Evolutionary conservation across 2,113 vertebrate species (phyloP).

Genomic region (Etia nguti): DNA sequence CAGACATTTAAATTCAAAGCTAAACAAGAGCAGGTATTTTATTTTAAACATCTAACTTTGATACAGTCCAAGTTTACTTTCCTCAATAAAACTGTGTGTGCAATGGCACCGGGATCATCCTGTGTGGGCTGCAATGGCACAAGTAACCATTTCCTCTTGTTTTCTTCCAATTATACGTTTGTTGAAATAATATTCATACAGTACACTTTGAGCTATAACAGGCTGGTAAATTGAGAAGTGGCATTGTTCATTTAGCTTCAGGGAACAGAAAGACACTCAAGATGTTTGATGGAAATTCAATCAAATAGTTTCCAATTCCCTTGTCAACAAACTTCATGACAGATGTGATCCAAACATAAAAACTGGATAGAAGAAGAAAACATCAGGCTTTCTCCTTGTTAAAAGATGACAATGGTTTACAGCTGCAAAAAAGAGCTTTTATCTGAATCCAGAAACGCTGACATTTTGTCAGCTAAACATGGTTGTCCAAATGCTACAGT

Average conservation of each 20-base stretch:
- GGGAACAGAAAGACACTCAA: neutral
- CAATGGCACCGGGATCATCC: neutral
- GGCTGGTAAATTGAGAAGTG: neutral
- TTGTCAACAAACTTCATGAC: conserved; percentile 27
- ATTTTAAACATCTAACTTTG: neutral
- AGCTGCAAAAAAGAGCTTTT: conserved; percentile 15
- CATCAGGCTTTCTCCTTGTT: neutral
- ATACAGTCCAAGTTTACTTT: neutral
- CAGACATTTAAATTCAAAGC: conserved; percentile 1
- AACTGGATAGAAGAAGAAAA: conserved; percentile 31
- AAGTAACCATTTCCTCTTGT: conserved; percentile 6
- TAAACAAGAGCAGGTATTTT: neutral
- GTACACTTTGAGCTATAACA: neutral
- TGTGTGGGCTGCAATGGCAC: neutral
- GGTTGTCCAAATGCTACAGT: neutral
- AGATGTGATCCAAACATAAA: conserved; percentile 28
- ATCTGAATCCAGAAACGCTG: conserved; percentile 21
- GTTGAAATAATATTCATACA: conserved; percentile 14
- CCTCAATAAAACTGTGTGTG: neutral
- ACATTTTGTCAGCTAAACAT: neutral
- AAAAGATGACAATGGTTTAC: conserved; percentile 10
- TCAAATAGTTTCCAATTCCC: conserved; percentile 19
- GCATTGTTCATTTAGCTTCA: neutral
- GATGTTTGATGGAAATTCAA: conserved; percentile 38
- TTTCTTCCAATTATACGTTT: conserved; percentile 1